These are phyloP conservation scores for Recurvirostra avosetta DNA, from an alignment of 2,113 vertebrate genomes.

Conservation along the genomic window DNA sequence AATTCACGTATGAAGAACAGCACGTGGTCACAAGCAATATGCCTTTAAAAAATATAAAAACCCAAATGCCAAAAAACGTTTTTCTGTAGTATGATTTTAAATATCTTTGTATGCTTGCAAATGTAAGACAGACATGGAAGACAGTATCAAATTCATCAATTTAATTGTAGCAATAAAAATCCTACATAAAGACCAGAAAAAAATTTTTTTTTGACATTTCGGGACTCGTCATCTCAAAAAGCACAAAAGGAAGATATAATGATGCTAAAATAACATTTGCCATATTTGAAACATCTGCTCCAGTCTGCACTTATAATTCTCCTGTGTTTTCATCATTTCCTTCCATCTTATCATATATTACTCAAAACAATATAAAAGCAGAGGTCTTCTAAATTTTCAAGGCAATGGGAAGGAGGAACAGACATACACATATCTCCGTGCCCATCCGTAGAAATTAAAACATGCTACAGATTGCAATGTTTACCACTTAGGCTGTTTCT, in stretches of 20 bases:
- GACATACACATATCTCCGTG: fast-evolving
- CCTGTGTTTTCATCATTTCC: not conserved
- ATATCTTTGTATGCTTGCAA: not conserved
- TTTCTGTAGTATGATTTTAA: not conserved
- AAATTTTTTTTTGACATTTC: not conserved
- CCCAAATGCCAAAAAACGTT: not conserved
- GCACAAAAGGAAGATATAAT: not conserved
- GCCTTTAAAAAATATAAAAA: not conserved
- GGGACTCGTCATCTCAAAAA: not conserved
- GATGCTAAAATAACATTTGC: conserved; percentile 20
- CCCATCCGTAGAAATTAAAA: not conserved
- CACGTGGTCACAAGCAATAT: not conserved
- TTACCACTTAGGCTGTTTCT: not conserved
- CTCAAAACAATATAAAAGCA: not conserved
- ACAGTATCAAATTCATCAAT: not conserved
- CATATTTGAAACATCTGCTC: conserved; percentile 20
- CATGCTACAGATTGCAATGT: not conserved
- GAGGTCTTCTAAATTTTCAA: not conserved
- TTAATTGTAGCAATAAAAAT: conserved; percentile 1
- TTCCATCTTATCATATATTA: not conserved
- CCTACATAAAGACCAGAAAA: not conserved
- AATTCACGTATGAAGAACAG: not conserved
- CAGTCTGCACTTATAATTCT: not conserved
- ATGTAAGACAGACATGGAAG: not conserved
- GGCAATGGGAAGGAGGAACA: not conserved